Evolutionary conservation across 2,797 vertebrate genomes (phyloP), one percentile per base, ranked within the genome.

Genomic region (Lacerta viridis): DNA sequence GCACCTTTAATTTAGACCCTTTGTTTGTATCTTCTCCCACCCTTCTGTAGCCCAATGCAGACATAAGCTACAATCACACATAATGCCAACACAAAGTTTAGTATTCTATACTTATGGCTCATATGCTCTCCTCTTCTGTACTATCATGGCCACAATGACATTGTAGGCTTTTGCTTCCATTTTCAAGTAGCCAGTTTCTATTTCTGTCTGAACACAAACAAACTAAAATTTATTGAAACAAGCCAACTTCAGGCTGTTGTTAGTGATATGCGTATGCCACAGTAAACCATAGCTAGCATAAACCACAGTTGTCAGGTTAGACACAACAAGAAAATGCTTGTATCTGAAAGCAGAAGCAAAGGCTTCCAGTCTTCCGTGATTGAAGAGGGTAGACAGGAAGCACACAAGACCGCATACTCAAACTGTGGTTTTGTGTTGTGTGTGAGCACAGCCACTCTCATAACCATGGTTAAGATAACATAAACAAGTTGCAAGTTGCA

Each of bases 1-100:
- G 90, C 84, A 85, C 77, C 79, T 91, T 94, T 94, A 93, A 50
- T 95, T 74, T 93, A 61, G 1, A 69, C n/a, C 68, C 27, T 69
- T 95, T 93, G 90, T 83, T 92, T 71, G 76, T 81, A 61, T 89
- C 59, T 89, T 43, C 83, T 87, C 89, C 89, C 2, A 72, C 6
- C 18, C 20, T 7, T 80, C 43, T 86, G 64, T 80, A 33, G 66
- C 43, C 46, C 11, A 27, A 8, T 27, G 3, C 4, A 50, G n/a
- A 79, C 25, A 64, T 36, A 81, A 23, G 11, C 7, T 86, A 6
- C 43, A 9, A 68, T 68, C 59, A 78, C 20, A 33, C 66, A 39
- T 36, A 10, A 27, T 17, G 33, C 29, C 61, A 64, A 9, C 7
- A 18, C 61, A 43, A 9, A 27, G 7, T 10, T n/a, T 86, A 86